Evolutionary conservation across 2,113 vertebrate species (phyloP), one percentile per base, ranked within the genome.

Genomic region (Progne subis): DNA sequence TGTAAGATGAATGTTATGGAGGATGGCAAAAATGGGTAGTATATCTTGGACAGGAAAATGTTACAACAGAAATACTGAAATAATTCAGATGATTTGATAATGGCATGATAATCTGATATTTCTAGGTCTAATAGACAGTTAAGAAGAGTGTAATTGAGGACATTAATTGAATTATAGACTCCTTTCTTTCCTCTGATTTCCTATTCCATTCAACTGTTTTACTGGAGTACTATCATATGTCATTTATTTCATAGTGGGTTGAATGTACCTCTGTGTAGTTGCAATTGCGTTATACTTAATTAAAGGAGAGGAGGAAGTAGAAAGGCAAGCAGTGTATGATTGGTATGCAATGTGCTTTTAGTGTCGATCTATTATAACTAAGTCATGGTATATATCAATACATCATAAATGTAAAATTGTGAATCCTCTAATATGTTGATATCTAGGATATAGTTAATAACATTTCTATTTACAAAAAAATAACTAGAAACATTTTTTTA

Each of bases 41-140:
- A 10, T 72, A 69, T 89, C 65, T 92, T 53, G n/a, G 13, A 56
- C 83, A 95, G 91, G 91, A 97, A 96, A 91, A 69, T 32, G 78
- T 74, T 80, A 20, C 68, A 92, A 67, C 74, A 64, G 46, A 96
- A 94, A 89, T 91, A 85, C 93, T 72, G 26, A 96, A 95, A 96
- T 95, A 95, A 94, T 93, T 94, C 82, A 70, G 87, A 50, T 83
- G 5, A 91, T 95, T 94, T 91, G 87, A 94, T 96, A 80, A 80
- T 31, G 8, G 39, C 32, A 83, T 41, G 49, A 74, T 95, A 95
- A 97, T 96, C 78, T 79, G 57, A 84, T 95, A 91, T 95, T 89
- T 94, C 67, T 88, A 59, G 90, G 82, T 83, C 84, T 92, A 95
- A 95, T 29, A 93, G 87, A 88, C 63, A 85, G 53, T 94, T 93